Conservation (phyloP, 2,113 vertebrate genomes). For the Coreoperca whiteheadi region DNA sequence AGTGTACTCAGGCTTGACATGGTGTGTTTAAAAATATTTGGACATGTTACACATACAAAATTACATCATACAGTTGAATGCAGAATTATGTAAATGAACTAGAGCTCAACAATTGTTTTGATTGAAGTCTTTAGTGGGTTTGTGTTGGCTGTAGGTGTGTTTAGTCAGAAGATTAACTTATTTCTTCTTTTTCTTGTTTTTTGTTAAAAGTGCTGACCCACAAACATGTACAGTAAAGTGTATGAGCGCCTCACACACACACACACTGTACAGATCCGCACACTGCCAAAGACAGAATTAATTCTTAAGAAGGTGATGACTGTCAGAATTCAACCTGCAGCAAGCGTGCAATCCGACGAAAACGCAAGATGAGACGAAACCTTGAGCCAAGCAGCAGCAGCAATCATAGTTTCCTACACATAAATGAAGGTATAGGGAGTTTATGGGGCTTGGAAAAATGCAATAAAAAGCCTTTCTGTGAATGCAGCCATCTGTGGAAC, state of each 20-base stretch:
- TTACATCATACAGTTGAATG: neutral
- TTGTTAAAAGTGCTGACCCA: constrained; percentile 13
- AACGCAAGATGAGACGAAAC: constrained; percentile 52
- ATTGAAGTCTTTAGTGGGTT: neutral
- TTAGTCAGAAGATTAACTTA: constrained; percentile 2
- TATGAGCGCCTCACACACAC: neutral
- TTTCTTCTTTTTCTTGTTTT: neutral
- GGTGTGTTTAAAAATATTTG: neutral
- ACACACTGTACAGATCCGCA: neutral
- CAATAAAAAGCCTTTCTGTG: constrained; percentile 83
- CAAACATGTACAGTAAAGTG: neutral
- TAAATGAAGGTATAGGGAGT: constrained; percentile 79
- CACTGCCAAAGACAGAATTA: constrained; percentile 1
- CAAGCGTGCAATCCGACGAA: constrained; percentile 22
- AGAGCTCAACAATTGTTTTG: neutral
- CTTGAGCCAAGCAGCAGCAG: constrained; percentile 54
- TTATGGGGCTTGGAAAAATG: constrained; percentile 85
- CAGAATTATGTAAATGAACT: neutral
- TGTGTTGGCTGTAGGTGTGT: neutral
- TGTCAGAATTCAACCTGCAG: constrained; percentile 26
- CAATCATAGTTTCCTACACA: constrained; percentile 80
- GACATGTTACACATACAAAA: neutral
- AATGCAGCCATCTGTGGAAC: constrained; percentile 84
- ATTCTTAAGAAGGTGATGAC: constrained; percentile 13
- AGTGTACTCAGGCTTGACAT: neutral